Evolutionary conservation across 2,113 vertebrate species (phyloP), one percentile per base, ranked within the genome.

Genomic region (Ptilorrhoa leucosticta): DNA sequence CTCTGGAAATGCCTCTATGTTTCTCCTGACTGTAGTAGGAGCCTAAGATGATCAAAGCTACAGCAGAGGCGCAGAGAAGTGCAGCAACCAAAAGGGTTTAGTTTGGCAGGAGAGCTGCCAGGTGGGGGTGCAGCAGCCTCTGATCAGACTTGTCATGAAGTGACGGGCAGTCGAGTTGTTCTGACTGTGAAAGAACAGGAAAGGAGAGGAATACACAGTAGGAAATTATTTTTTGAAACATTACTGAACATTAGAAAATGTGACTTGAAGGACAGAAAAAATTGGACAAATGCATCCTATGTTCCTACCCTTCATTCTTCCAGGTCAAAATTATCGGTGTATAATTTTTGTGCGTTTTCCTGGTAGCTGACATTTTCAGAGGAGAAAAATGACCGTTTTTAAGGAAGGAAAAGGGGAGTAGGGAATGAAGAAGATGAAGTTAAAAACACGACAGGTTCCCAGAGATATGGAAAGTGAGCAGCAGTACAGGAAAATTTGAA

Each of bases 11-110:
- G 61, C n/a, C n/a, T 65, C 51, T 72, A 0, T 26, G 10, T 58
- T 80, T 48, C 63, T 86, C 6, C 28, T 2, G 1, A 15, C 54
- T 50, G 37, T 24, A 65, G 68, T 7, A 45, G n/a, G 39, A 94
- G 39, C 33, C 64, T 42, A 50, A 53, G 60, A 57, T 54, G 83
- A 89, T 92, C 68, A 91, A 89, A 91, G 87, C 31, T 81, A 23
- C 54, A 68, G 70, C 56, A 79, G 50, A 83, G 68, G 19, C 2
- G 2, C 26, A 75, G 40, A 53, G 63, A 61, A 81, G 20, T 40
- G 45, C 54, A 92, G 72, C 20, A 90, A 61, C 71, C 47, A 31
- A 86, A 86, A 77, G n/a, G n/a, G n/a, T 37, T 80, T 48, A 9
- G 24, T 69, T 58, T 76, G 83, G 57, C 61, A 90, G 79, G 10